Percentiles rank a stretch among this genome's conserved stretches.
These are phyloP conservation scores for Camponotus vicinus DNA, from an alignment of 1,140 invertebrate genomes.

Conservation along the genomic window DNA sequence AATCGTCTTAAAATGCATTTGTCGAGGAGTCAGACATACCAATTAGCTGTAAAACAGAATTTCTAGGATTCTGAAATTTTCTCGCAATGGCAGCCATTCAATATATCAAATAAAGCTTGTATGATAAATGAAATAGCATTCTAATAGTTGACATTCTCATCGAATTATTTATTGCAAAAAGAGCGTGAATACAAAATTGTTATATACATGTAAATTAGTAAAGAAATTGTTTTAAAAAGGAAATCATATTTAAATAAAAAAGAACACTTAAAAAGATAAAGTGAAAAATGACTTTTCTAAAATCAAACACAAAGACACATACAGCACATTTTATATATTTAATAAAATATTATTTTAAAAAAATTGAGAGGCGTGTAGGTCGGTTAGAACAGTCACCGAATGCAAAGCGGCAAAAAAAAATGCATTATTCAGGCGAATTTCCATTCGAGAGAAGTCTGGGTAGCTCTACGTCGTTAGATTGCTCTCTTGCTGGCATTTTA, in stretches of 20 bases:
- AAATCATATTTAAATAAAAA: too few species aligned
- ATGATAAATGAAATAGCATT: too few species aligned
- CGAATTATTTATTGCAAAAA: neutral
- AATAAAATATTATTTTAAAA: neutral
- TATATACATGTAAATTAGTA: too few species aligned
- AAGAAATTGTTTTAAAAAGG: too few species aligned
- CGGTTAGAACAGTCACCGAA: slow-evolving; percentile 47
- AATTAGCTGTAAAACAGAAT: too few species aligned
- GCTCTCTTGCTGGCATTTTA: slow-evolving; percentile 84
- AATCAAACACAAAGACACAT: neutral
- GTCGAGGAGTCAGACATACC: neutral
- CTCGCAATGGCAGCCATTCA: too few species aligned
- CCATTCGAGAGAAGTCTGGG: slow-evolving; percentile 82
- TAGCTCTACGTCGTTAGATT: slow-evolving; percentile 82
- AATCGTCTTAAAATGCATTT: neutral
- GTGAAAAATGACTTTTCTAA: neutral
- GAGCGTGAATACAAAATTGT: neutral
- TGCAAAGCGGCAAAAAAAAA: slow-evolving; percentile 74
- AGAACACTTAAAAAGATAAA: neutral
- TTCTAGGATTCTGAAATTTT: too few species aligned
- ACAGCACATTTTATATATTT: neutral
- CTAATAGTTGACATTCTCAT: too few species aligned
- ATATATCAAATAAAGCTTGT: too few species aligned
- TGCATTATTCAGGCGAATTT: slow-evolving; percentile 85
- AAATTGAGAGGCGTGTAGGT: neutral